Conservation (phyloP, 30 jellyfish, hydroid and myxozoan species). For the Clytia hemisphaerica region DNA sequence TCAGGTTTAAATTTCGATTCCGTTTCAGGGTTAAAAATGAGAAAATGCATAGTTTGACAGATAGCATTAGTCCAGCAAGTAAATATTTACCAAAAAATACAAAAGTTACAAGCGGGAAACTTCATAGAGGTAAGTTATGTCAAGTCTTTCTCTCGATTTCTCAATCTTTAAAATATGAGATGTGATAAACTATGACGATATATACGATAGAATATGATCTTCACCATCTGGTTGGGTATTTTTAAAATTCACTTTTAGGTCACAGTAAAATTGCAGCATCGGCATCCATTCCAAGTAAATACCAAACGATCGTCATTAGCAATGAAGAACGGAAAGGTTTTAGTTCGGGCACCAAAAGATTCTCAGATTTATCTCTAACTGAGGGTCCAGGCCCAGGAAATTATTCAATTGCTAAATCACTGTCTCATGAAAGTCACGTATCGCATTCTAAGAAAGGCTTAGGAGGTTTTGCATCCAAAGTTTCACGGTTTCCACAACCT, state of each 20-base stretch:
- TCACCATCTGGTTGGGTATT: neutral
- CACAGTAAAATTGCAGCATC: slow-evolving; percentile 50
- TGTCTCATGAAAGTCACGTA: slow-evolving; percentile 22
- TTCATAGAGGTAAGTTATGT: too few relatives aligned
- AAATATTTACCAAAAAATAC: too few relatives aligned
- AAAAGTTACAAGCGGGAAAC: too few relatives aligned
- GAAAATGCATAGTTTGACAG: too few relatives aligned
- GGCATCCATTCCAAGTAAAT: slow-evolving; percentile 81
- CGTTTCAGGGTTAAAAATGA: too few relatives aligned
- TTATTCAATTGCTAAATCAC: slow-evolving; percentile 25
- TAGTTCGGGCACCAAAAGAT: slow-evolving; percentile 67
- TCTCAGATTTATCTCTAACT: slow-evolving; percentile 27
- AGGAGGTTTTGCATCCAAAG: slow-evolving; percentile 86
- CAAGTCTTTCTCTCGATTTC: too few relatives aligned
- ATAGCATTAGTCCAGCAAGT: too few relatives aligned
- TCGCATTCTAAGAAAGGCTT: slow-evolving; percentile 74
- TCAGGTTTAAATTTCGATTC: too few relatives aligned
- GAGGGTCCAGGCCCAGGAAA: slow-evolving; percentile 90
- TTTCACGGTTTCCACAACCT: slow-evolving; percentile 37
- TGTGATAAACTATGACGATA: too few relatives aligned
- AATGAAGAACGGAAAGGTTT: slow-evolving; percentile 72
- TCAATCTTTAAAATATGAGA: too few relatives aligned
- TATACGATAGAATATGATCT: too few relatives aligned
- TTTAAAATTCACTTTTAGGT: slow-evolving; percentile 27
- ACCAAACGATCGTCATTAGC: slow-evolving; percentile 53